Evolutionary conservation across 2,888 invertebrate genomes (phyloP).

Genomic region (Amiota minor): DNA sequence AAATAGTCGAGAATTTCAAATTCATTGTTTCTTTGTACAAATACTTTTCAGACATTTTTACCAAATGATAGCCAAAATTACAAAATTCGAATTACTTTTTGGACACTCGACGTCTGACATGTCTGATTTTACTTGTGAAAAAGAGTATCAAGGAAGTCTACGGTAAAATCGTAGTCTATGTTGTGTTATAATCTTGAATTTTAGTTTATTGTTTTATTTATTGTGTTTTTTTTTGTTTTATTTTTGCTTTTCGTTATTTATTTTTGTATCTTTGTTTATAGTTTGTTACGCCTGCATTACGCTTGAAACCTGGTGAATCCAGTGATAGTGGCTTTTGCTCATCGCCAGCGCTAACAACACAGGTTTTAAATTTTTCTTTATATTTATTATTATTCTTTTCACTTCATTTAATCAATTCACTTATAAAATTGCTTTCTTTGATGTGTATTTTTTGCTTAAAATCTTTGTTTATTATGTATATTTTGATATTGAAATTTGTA

Average conservation of each 20-base stretch:
- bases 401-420: constrained; percentile 42
- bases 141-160: not conserved
- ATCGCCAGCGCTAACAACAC: constrained; percentile 74
- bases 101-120: too few relatives aligned
- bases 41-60: too few relatives aligned
- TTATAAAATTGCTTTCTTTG: constrained; percentile 22
- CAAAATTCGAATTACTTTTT: too few relatives aligned
- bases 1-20: too few relatives aligned
- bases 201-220: constrained; percentile 38
- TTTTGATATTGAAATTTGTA: not conserved
- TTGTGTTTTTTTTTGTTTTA: constrained; percentile 58
- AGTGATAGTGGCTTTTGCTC: constrained; percentile 75
- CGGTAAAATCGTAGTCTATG: not conserved
- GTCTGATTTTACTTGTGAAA: too few relatives aligned
- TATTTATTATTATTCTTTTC: constrained; percentile 56
- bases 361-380: constrained; percentile 73
- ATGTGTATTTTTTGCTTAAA: constrained; percentile 1
- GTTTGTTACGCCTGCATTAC: constrained; percentile 77
- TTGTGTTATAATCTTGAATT: constrained; percentile 29
- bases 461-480: too few relatives aligned
- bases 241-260: constrained; percentile 56
- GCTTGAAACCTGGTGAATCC: constrained; percentile 76
- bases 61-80: too few relatives aligned
- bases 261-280: constrained; percentile 65
- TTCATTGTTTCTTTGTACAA: too few relatives aligned